phyloP scores from a whole-genome alignment of 2,113 vertebrate species.

The Dasypus novemcinctus region DNA sequence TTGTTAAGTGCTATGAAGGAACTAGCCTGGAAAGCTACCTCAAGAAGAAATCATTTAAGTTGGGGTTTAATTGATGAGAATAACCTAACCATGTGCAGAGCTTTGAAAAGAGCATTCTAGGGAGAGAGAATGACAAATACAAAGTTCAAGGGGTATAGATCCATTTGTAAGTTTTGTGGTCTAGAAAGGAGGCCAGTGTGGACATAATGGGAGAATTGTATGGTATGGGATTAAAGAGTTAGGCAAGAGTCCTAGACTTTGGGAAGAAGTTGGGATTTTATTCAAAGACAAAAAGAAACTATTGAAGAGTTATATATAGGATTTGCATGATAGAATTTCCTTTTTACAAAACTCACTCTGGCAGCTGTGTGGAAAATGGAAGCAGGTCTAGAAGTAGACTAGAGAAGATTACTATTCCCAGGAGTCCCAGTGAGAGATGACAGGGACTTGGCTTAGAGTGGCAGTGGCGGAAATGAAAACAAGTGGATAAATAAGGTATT shows the following conservation, averaged over 20 bases:
- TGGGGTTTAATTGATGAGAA: neutral
- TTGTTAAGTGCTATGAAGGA: neutral
- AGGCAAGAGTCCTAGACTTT: neutral
- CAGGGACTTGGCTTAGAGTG: neutral
- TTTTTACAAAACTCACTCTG: neutral
- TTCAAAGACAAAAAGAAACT: slow-evolving; percentile 40
- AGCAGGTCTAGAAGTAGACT: neutral
- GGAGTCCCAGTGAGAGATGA: neutral
- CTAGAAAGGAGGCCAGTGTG: neutral
- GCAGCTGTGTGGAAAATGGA: neutral
- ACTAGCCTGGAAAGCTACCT: neutral
- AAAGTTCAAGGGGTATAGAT: neutral
- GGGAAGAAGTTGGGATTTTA: neutral
- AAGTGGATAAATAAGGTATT: neutral
- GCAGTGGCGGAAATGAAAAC: neutral
- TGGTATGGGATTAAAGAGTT: neutral
- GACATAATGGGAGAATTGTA: neutral
- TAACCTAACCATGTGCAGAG: neutral
- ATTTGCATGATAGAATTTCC: neutral
- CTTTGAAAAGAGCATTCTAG: neutral
- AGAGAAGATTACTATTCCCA: neutral
- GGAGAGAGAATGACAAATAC: neutral
- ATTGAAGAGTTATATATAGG: neutral
- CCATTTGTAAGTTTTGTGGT: neutral
- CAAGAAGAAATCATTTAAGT: neutral